phyloP scores from a whole-genome alignment of 2,888 invertebrate genomes.

The Pterostichus madidus region DNA sequence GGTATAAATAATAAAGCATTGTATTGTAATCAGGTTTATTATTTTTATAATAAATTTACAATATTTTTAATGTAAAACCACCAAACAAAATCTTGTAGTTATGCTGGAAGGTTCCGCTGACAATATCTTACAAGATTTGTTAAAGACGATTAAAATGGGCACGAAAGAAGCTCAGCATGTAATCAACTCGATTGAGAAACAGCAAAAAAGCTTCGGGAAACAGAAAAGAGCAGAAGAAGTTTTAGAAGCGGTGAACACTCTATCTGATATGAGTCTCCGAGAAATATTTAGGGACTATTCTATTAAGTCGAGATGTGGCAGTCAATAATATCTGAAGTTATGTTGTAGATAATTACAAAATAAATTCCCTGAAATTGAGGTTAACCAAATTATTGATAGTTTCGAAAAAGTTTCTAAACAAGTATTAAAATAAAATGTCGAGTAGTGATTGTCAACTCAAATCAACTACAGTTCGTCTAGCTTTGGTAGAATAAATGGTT shows the following conservation, averaged over 20 bases:
- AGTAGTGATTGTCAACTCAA: too few relatives aligned
- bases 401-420: slow-evolving; percentile 82
- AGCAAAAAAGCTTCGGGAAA: slow-evolving; percentile 86
- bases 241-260: slow-evolving; percentile 81
- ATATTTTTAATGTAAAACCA: slow-evolving; percentile 80
- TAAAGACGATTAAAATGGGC: slow-evolving; percentile 92
- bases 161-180: slow-evolving; percentile 90
- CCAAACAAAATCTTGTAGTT: slow-evolving; percentile 88
- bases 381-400: slow-evolving; percentile 80
- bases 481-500: too few relatives aligned
- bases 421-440: slow-evolving; percentile 15
- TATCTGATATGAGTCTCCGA: slow-evolving; percentile 86
- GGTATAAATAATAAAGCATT: too few relatives aligned
- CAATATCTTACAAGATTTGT: slow-evolving; percentile 86
- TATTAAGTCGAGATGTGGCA: slow-evolving; percentile 88
- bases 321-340: slow-evolving; percentile 85
- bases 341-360: slow-evolving; percentile 84
- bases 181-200: slow-evolving; percentile 85
- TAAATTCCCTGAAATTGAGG: slow-evolving; percentile 80
- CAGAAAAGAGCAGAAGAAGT: slow-evolving; percentile 84
- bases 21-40: too few relatives aligned
- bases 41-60: too few relatives aligned
- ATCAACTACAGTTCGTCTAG: too few relatives aligned
- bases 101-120: slow-evolving; percentile 95
- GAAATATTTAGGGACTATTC: slow-evolving; percentile 88